phyloP scores from a whole-genome alignment of 2,113 vertebrate species.

The Cepphus grylle region DNA sequence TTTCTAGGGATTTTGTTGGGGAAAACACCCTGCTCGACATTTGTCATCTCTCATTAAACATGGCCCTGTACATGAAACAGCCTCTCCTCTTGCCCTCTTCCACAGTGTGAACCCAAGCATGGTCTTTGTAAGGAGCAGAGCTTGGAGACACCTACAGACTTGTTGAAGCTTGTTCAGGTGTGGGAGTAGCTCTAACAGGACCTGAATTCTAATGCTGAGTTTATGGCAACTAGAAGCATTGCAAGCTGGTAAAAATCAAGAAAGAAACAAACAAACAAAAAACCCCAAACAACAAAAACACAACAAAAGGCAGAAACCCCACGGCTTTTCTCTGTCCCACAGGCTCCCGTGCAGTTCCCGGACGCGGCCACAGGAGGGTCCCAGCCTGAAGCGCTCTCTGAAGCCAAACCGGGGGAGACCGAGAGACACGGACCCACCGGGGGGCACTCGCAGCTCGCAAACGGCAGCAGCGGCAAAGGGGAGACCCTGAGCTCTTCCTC shows the following conservation, averaged over 20 bases:
- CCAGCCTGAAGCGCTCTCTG: fast-evolving
- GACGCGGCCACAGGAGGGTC: not conserved
- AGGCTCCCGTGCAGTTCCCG: not conserved
- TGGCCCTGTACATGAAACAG: not conserved
- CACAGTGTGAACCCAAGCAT: fast-evolving
- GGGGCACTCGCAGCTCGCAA: not conserved
- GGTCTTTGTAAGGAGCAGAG: not conserved
- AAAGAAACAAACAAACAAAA: not conserved
- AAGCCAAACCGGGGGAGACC: not conserved
- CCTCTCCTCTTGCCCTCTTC: not conserved
- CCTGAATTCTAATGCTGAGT: not conserved
- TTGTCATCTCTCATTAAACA: not conserved
- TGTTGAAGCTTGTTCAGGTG: not conserved
- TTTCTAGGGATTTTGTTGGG: not conserved
- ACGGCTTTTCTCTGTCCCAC: fast-evolving
- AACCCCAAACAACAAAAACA: too few relatives aligned
- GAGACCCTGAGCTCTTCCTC: not conserved
- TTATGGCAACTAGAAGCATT: not conserved
- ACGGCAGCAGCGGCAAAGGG: not conserved
- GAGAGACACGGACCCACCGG: not conserved
- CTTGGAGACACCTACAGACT: not conserved
- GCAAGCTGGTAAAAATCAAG: not conserved
- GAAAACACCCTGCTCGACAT: not conserved
- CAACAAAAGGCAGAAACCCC: not conserved
- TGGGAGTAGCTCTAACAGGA: not conserved